A percentile compares a stretch with the other conserved stretches of the same genome.
These are phyloP conservation scores for Sebastiscus tertius DNA, from an alignment of 2,797 vertebrate genomes.

Conservation along the genomic window DNA sequence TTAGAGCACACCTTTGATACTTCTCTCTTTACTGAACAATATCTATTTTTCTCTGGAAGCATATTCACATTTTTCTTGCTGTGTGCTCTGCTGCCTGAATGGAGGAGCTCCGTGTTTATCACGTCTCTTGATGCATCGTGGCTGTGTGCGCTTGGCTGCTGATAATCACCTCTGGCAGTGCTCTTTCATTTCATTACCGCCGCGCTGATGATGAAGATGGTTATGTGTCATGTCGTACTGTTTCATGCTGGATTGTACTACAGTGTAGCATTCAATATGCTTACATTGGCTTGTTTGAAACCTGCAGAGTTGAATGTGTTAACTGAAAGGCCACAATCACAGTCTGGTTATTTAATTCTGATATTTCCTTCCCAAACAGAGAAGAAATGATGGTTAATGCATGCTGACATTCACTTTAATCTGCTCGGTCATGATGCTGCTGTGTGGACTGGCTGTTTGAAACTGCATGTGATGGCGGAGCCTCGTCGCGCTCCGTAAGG, in stretches of 20 bases:
- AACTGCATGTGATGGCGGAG: conserved; percentile 58
- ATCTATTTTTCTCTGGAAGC: conserved; percentile 5
- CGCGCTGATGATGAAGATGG: conserved; percentile 31
- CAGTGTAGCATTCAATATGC: not conserved
- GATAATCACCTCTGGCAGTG: conserved; percentile 56
- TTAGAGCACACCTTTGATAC: conserved; percentile 24
- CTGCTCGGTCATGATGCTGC: conserved; percentile 22
- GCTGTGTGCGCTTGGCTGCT: conserved; percentile 60
- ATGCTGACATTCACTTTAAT: conserved; percentile 52
- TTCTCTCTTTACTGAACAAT: conserved; percentile 22
- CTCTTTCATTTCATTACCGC: conserved; percentile 56
- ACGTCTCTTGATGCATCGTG: conserved; percentile 48
- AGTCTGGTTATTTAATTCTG: not conserved
- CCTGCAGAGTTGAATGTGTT: conserved; percentile 1
- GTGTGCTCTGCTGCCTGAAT: conserved; percentile 40
- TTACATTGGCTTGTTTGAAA: conserved; percentile 16
- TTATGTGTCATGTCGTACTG: conserved; percentile 24
- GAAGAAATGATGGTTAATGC: conserved; percentile 36
- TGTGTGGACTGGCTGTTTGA: conserved; percentile 26
- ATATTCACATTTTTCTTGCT: conserved; percentile 4
- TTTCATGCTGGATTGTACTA: conserved; percentile 21
- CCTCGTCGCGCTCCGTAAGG: conserved; percentile 7
- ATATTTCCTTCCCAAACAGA: conserved; percentile 18
- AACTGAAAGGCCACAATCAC: not conserved
- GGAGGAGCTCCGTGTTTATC: conserved; percentile 32